phyloP scores from a whole-genome alignment of 2,113 vertebrate species.

The Eurypyga helias region DNA sequence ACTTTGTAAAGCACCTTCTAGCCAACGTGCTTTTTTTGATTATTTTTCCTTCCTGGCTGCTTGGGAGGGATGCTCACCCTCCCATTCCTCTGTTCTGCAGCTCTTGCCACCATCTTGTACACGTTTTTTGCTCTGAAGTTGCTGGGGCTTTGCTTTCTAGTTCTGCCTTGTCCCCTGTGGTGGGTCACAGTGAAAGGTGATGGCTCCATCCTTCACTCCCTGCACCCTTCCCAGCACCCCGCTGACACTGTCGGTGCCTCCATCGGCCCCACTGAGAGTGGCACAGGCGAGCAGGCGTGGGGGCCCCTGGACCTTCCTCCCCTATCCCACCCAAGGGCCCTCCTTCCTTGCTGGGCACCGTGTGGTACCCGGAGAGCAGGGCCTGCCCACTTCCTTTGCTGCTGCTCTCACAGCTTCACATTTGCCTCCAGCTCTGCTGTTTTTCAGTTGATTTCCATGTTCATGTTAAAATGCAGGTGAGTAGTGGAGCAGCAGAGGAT shows the following conservation, averaged over 20 bases:
- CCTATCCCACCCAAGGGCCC: rapidly evolving
- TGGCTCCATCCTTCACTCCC: neutral
- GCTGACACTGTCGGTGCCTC: neutral
- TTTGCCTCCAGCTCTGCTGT: neutral
- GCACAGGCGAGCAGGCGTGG: rapidly evolving
- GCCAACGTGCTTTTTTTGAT: constrained; percentile 19
- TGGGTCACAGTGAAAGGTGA: neutral
- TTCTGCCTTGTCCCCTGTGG: rapidly evolving
- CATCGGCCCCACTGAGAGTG: rapidly evolving
- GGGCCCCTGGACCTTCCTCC: neutral
- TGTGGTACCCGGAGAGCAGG: neutral
- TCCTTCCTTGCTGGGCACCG: neutral
- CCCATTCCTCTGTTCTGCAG: neutral
- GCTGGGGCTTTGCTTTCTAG: neutral
- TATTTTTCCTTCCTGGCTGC: neutral
- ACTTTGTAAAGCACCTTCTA: constrained; percentile 62
- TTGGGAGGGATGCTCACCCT: neutral
- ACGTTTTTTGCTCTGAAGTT: neutral
- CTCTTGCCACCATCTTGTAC: neutral
- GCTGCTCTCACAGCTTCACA: neutral
- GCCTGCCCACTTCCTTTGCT: neutral
- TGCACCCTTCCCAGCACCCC: neutral
- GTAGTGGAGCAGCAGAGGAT: neutral
- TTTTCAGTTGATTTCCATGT: neutral
- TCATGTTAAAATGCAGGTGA: neutral